phyloP scores from a whole-genome alignment of 1,140 invertebrate genomes.

The Drosophila micromelanica region DNA sequence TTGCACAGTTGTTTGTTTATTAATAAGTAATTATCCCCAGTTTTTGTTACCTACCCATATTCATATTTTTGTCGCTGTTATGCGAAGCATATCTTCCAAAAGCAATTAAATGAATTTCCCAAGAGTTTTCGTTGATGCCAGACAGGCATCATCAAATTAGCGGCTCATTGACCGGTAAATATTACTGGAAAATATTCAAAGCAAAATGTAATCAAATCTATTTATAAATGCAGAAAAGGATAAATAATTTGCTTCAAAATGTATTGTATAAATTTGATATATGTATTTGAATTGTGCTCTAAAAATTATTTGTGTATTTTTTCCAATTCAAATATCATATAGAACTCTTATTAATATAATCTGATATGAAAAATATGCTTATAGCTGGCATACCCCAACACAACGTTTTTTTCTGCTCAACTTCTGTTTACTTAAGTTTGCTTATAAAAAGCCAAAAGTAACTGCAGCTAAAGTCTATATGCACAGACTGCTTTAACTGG shows the following conservation, averaged over 20 bases:
- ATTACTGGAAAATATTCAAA: neutral
- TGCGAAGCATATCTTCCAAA: no score
- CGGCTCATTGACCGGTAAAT: neutral
- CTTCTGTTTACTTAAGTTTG: neutral
- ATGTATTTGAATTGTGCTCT: no score
- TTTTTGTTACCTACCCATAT: no score
- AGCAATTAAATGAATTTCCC: conserved; percentile 3
- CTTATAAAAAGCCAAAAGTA: neutral
- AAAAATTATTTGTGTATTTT: no score
- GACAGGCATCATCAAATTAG: conserved; percentile 10
- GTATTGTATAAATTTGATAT: no score
- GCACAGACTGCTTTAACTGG: conserved; percentile 17
- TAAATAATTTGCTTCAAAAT: no score
- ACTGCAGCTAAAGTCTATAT: conserved; percentile 16
- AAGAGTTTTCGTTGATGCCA: conserved; percentile 9
- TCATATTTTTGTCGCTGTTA: no score
- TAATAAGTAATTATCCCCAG: no score
- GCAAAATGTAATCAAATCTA: conserved; percentile 5
- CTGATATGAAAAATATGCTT: neutral
- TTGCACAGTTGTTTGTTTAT: no score
- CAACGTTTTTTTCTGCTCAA: neutral
- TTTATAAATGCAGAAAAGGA: neutral
- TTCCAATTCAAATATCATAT: no score
- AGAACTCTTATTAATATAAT: no score
- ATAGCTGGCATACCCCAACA: neutral